phyloP scores from a whole-genome alignment of 2,888 invertebrate genomes.

The Drosophila testacea region DNA sequence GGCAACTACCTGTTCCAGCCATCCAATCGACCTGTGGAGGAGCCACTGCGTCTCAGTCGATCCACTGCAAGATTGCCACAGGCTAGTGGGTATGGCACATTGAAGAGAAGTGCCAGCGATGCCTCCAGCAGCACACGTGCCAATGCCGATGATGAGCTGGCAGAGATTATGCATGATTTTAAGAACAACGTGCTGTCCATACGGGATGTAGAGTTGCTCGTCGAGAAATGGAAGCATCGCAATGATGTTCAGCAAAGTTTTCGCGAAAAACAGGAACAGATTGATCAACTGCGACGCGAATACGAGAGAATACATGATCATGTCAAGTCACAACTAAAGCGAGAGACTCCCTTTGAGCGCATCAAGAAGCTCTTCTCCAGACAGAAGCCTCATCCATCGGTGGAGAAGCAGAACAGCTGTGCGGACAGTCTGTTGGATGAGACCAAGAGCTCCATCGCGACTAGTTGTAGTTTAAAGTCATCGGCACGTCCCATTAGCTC shows the following conservation, averaged over 20 bases:
- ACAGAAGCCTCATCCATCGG: slow-evolving; percentile 85
- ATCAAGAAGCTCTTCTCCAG: slow-evolving; percentile 91
- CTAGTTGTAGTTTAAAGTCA: slow-evolving; percentile 82
- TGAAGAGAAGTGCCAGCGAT: slow-evolving; percentile 84
- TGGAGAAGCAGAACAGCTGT: slow-evolving; percentile 69
- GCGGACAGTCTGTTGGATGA: slow-evolving; percentile 82
- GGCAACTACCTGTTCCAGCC: slow-evolving; percentile 84
- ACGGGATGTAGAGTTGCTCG: slow-evolving; percentile 93
- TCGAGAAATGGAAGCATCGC: slow-evolving; percentile 94
- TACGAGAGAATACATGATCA: slow-evolving; percentile 93
- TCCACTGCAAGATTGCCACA: slow-evolving; percentile 64
- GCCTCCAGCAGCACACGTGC: slow-evolving; percentile 80
- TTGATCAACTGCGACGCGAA: slow-evolving; percentile 91
- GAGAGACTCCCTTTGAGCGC: slow-evolving; percentile 92
- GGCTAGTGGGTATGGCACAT: slow-evolving; percentile 75
- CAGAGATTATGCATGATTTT: slow-evolving; percentile 94
- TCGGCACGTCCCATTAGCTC: slow-evolving; percentile 88
- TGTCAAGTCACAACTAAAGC: slow-evolving; percentile 90
- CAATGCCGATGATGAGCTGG: slow-evolving; percentile 89
- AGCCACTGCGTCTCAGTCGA: slow-evolving; percentile 65
- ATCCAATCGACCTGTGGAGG: slow-evolving; percentile 84
- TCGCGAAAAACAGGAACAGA: slow-evolving; percentile 93
- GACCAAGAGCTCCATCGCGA: slow-evolving; percentile 84
- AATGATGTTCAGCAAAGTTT: slow-evolving; percentile 95
- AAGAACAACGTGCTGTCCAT: slow-evolving; percentile 95